Conservation (phyloP, 2,113 vertebrate genomes). For the Psittacula cyanocephala region DNA sequence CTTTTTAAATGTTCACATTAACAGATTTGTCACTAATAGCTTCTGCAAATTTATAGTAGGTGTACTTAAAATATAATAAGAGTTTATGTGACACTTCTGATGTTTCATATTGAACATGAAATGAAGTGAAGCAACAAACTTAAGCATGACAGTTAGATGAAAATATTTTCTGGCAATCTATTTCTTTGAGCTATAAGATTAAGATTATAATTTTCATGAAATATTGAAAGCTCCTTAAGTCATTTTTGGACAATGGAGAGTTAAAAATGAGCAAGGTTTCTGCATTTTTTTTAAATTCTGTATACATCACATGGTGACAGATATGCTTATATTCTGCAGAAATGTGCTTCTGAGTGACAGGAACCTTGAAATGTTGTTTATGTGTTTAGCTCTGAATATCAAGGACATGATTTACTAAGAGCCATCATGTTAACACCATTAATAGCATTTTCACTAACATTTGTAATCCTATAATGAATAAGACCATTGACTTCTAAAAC, state of each 20-base stretch:
- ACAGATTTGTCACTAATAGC: neutral
- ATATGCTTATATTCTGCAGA: slow-evolving; percentile 59
- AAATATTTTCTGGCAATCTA: neutral
- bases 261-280: slow-evolving; percentile 49
- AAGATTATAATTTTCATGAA: slow-evolving; percentile 40
- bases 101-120: neutral
- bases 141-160: neutral
- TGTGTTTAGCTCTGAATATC: slow-evolving; percentile 62
- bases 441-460: slow-evolving; percentile 54
- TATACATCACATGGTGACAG: slow-evolving; percentile 56
- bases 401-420: slow-evolving; percentile 52
- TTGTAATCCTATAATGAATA: slow-evolving; percentile 32
- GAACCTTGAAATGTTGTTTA: slow-evolving; percentile 63
- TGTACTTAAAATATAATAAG: neutral
- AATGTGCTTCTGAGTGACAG: slow-evolving; percentile 59
- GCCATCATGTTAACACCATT: slow-evolving; percentile 63
- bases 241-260: slow-evolving; percentile 31
- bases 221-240: neutral
- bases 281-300: neutral
- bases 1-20: neutral
- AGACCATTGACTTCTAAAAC: slow-evolving; percentile 16
- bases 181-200: slow-evolving; percentile 24
- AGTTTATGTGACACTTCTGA: neutral
- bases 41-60: neutral
- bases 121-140: neutral